Percentiles rank a stretch among this genome's conserved stretches.
phyloP scores from a whole-genome alignment of 2,888 invertebrate genomes.

The Drosophila fungiperda region DNA sequence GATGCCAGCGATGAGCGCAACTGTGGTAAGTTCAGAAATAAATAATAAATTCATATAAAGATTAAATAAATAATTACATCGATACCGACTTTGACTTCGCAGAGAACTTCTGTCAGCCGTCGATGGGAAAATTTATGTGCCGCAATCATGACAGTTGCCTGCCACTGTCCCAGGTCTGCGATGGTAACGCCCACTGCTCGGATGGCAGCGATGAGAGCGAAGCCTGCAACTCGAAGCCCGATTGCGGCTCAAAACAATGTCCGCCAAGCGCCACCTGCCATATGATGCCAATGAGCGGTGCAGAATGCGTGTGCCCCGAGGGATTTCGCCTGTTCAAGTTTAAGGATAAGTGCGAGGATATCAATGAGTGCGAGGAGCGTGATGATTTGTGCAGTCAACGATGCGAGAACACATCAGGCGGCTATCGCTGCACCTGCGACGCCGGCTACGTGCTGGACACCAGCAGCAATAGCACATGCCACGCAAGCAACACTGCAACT shows the following conservation, averaged over 20 bases:
- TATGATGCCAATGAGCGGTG: conserved; percentile 85
- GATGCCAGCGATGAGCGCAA: conserved; percentile 87
- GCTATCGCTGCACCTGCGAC: conserved; percentile 89
- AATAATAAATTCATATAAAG: neutral
- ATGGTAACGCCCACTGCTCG: conserved; percentile 86
- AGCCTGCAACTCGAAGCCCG: conserved; percentile 78
- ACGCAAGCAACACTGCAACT: conserved; percentile 70
- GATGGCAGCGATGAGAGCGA: conserved; percentile 88
- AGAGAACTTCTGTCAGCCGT: conserved; percentile 85
- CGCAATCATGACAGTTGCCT: conserved; percentile 87
- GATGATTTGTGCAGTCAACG: conserved; percentile 89
- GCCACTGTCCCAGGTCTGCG: conserved; percentile 86
- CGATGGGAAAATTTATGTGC: conserved; percentile 86
- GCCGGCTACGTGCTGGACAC: conserved; percentile 86
- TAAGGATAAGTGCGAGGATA: conserved; percentile 85
- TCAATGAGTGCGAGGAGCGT: conserved; percentile 88
- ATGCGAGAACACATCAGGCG: conserved; percentile 88
- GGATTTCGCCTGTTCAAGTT: conserved; percentile 81
- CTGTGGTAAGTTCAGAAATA: conserved; percentile 85
- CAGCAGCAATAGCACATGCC: conserved; percentile 86
- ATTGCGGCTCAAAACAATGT: conserved; percentile 77
- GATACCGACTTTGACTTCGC: neutral
- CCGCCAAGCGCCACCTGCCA: conserved; percentile 84
- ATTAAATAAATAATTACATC: neutral
- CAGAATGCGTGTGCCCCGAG: conserved; percentile 87